These are phyloP conservation scores for Seira musarum DNA, from an alignment of 2,888 invertebrate genomes.

Conservation along the genomic window DNA sequence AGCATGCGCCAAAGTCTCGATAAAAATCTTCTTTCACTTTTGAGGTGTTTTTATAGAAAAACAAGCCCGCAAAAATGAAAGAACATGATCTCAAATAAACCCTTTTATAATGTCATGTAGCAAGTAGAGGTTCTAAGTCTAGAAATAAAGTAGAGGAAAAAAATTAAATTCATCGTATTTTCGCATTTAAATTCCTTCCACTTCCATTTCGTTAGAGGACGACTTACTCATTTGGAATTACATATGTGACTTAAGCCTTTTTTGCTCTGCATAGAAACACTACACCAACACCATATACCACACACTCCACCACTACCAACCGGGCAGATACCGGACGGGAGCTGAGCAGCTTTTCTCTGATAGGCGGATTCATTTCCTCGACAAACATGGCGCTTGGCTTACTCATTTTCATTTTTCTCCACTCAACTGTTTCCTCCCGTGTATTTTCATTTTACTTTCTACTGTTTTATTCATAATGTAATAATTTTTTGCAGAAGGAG, in stretches of 20 bases:
- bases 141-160: slow-evolving; percentile 15
- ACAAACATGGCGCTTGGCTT: not conserved
- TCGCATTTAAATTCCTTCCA: slow-evolving; percentile 36
- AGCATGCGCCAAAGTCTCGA: too few relatives aligned
- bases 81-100: slow-evolving; percentile 24
- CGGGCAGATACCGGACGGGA: not conserved
- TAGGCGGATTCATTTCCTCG: not conserved
- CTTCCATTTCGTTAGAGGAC: slow-evolving; percentile 7
- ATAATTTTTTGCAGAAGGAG: slow-evolving; percentile 57
- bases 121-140: not conserved
- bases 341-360: not conserved
- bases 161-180: slow-evolving; percentile 8
- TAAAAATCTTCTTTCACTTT: too few relatives aligned
- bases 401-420: not conserved
- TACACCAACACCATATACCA: not conserved
- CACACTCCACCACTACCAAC: not conserved
- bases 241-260: slow-evolving; percentile 10
- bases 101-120: not conserved
- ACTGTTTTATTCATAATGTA: slow-evolving; percentile 67
- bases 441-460: slow-evolving; percentile 33
- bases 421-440: not conserved
- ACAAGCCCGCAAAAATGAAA: slow-evolving; percentile 30
- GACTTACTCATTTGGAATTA: slow-evolving; percentile 50
- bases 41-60: not conserved
- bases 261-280: too few relatives aligned